Evolutionary conservation across 2,113 vertebrate genomes (phyloP).

Genomic region (Thamnaconus septentrionalis): DNA sequence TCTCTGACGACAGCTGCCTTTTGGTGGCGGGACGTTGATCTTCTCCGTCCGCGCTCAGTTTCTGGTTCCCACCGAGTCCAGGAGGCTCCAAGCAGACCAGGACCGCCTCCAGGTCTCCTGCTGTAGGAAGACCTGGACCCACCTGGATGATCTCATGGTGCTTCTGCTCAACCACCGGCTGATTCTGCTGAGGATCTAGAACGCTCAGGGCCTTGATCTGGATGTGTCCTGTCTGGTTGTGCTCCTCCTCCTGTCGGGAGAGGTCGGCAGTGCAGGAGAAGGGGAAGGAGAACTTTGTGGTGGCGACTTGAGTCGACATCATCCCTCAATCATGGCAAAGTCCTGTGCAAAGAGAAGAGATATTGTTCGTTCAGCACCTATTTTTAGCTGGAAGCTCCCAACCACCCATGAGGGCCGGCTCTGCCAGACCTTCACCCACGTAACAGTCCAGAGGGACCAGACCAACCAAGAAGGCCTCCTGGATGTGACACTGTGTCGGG

Average conservation of each 20-base stretch:
- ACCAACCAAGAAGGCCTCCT: no score
- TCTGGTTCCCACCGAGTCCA: conserved; percentile 33
- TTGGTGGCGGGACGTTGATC: conserved; percentile 71
- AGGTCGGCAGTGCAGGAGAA: conserved; percentile 43
- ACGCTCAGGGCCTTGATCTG: conserved; percentile 43
- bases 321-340: conserved; percentile 57
- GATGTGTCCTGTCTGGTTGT: conserved; percentile 27
- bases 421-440: no score
- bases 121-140: conserved; percentile 2
- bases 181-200: conserved; percentile 26
- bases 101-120: not conserved
- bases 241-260: conserved; percentile 29
- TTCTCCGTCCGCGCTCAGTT: conserved; percentile 64
- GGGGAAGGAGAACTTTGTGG: conserved; percentile 71
- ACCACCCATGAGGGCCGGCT: not conserved
- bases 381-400: conserved; percentile 5
- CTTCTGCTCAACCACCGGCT: not conserved
- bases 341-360: conserved; percentile 27
- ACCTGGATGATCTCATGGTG: conserved; percentile 12
- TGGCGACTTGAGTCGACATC: conserved; percentile 67
- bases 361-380: not conserved
- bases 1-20: conserved; percentile 77
- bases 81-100: not conserved
- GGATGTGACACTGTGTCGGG: conserved; percentile 12
- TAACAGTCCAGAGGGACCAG: no score